These are phyloP conservation scores for Lordiphosa mommai DNA, from an alignment of 1,140 invertebrate species.

Conservation along the genomic window DNA sequence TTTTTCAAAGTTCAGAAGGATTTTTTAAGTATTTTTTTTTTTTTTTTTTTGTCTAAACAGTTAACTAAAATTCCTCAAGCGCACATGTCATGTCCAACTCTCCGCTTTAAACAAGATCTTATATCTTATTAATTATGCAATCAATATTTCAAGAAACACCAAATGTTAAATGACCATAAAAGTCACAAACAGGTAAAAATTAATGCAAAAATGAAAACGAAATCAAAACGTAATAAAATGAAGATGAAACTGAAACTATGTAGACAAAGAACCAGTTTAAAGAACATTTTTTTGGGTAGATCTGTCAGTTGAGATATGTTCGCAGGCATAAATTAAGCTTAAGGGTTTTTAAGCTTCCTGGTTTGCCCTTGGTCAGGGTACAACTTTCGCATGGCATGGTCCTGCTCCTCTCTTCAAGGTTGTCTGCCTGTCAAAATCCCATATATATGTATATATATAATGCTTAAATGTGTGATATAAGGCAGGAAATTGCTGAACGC, in stretches of 20 bases:
- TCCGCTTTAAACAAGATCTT: no score
- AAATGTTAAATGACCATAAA: no score
- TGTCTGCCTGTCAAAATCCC: neutral
- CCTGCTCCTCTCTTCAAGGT: conserved; percentile 12
- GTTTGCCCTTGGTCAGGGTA: conserved; percentile 18
- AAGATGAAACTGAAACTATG: neutral
- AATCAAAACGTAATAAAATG: neutral
- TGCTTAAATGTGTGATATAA: neutral
- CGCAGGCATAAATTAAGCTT: neutral
- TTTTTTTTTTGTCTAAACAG: no score
- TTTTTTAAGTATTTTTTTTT: no score
- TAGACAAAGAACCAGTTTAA: neutral
- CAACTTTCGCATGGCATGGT: conserved; percentile 20
- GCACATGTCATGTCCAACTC: no score
- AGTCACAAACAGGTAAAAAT: no score
- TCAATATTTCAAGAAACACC: no score
- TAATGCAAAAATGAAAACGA: neutral
- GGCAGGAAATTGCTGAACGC: conserved; percentile 14
- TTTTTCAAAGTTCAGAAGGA: no score
- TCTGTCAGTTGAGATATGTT: neutral
- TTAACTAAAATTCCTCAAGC: no score
- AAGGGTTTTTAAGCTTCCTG: neutral
- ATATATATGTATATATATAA: no score
- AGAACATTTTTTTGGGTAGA: neutral
- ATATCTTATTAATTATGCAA: no score